A percentile compares a stretch with the other conserved stretches of the same genome.
phyloP scores from a whole-genome alignment of 2,888 invertebrate genomes.

The Cataglyphis livida region DNA sequence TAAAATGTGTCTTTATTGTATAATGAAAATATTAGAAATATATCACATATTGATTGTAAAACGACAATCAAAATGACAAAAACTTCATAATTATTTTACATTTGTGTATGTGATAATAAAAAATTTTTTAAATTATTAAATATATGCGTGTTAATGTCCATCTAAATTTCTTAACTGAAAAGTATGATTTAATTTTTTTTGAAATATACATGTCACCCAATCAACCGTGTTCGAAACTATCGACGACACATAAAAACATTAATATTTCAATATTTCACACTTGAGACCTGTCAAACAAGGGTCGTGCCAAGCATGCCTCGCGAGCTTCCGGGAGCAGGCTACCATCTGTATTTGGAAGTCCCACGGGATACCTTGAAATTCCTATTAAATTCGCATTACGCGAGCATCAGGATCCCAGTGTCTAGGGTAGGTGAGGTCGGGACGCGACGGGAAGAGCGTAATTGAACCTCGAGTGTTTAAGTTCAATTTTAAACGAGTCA shows the following conservation, averaged over 20 bases:
- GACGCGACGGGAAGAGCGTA: constrained; percentile 22
- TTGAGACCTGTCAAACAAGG: constrained; percentile 59
- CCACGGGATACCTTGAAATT: constrained; percentile 49
- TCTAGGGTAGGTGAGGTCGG: not conserved
- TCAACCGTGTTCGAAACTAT: not conserved
- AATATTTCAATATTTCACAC: constrained; percentile 19
- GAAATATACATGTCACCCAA: not conserved
- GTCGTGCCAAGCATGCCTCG: constrained; percentile 81
- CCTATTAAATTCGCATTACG: constrained; percentile 63
- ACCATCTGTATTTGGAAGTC: constrained; percentile 74
- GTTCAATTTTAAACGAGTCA: constrained; percentile 80
- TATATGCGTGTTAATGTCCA: not conserved
- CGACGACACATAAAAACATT: not conserved
- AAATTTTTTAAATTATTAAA: not conserved
- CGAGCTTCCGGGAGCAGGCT: constrained; percentile 82
- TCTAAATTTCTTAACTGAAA: not conserved
- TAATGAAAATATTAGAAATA: not conserved
- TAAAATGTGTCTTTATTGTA: not conserved
- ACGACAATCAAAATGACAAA: not conserved
- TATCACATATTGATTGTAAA: not conserved
- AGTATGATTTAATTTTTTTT: not conserved
- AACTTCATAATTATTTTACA: not conserved
- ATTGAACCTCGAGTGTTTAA: constrained; percentile 53
- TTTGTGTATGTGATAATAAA: not conserved
- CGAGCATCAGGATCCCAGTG: constrained; percentile 59